Base-by-base conservation (phyloP, 2,888 invertebrate genomes). In the Frankliniella fusca region DNA sequence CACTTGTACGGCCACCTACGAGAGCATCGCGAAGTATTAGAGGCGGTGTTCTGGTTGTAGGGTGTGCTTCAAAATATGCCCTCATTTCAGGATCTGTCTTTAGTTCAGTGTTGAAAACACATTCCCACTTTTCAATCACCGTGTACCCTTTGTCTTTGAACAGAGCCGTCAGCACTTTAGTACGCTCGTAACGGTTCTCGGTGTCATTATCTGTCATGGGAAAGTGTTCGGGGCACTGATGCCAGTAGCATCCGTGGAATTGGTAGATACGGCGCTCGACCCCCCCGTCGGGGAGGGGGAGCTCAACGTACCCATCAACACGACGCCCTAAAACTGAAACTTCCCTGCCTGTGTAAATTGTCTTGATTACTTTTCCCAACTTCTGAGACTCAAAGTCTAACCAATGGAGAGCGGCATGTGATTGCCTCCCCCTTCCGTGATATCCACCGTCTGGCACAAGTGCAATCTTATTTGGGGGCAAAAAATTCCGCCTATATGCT, bases 1-100 rank as follows among this genome's bases (percentile, higher is more conserved):
- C 79, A 18, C 81, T 82, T 8, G 86, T 86, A 18, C 86, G 83
- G 20, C 86, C 86, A 12, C 86, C 86, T 81, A 83, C 86, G 81
- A 86, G 86, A 1, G 84, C 84, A 82, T 86, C 84, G 12, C 86
- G 80, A 8, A 85, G 85, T 54, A 85, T 84, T 23, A 86, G 80
- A 0, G 84, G 84, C 1, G 50, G 49, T 0, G 23, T 10, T 27
- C 50, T 48, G 3, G 80, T 70, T 38, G 80, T 54, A 28, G 81
- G 23, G 18, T 48, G 81, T 20, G 70, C 80, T 15, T 27, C 27
- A 5, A 79, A 23, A 12, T 48, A 54, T 11, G 79, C 49, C 7
- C 48, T 38, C n/a, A 82, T 61, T 81, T 81, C 81, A n/a, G 8
- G 27, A n/a, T 80, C 5, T 5, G 38, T 38, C 38, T 3, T 38